Base-by-base conservation (phyloP, 2,888 invertebrate species). In the Anodontia alba region DNA sequence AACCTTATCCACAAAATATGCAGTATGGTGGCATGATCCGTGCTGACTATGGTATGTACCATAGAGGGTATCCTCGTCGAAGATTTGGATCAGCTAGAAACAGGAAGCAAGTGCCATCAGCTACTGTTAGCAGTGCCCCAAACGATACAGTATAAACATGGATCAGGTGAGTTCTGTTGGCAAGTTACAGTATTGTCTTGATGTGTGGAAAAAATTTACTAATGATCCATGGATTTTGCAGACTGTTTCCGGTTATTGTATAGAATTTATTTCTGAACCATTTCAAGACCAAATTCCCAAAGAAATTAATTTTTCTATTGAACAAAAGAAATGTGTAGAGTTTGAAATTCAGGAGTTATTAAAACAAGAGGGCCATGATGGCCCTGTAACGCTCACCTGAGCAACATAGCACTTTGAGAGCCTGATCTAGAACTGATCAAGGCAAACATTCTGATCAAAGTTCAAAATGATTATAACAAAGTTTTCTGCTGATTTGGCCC, bases 141-240 rank as follows among this genome's bases (percentile, higher is more conserved):
- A 46, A 68, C 38, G 38, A 62, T 42, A 36, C 42, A n/a, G 26
- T 1, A 33, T 67, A 67, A 42, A n/a, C 3, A 26, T 5, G 2
- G 62, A 67, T 49, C 49, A 49, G 54, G 54, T 54, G 66, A 38
- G 57, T 66, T 17, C 23, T 29, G 72, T 77, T 62, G 71, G 77
- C 0, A 77, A 72, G 42, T 17, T 72, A 12, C 62, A 62, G 23
- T 49, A 26, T 29, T 31, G 33, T 71, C 8, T 69, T 20, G 17
- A 74, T 46, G 38, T n/a, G 36, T 74, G 74, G 74, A 3, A 74
- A 49, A 31, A 69, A 49, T 67, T 38, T 38, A 79, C 74, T 15
- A 29, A 79, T 54, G 78, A 79, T 62, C 57, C 74, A 12, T 74
- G 78, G 74, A 57, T 79, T 70, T 33, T 74, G 17, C 38, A 74